These are phyloP conservation scores for Epinephelus awoara DNA, from an alignment of 2,797 vertebrate species.

Conservation along the genomic window DNA sequence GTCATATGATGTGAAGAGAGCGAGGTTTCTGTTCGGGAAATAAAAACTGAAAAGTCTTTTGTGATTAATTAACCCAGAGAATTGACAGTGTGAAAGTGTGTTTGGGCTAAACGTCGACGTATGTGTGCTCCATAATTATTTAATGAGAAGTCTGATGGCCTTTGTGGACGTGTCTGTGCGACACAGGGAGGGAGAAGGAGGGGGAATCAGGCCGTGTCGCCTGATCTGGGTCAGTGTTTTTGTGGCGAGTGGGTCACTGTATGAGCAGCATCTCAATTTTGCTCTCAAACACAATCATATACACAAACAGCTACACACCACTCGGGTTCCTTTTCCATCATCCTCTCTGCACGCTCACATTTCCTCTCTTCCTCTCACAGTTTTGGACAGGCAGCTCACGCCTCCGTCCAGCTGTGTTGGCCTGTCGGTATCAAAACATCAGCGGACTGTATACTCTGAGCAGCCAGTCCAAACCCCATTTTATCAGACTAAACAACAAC, in stretches of 20 bases:
- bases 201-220: constrained; percentile 3
- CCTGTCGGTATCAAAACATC: constrained; percentile 30
- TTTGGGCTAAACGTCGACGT: constrained; percentile 32
- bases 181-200: neutral
- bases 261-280: constrained; percentile 13
- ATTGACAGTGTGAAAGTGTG: constrained; percentile 33
- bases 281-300: constrained; percentile 30
- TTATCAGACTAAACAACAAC: neutral
- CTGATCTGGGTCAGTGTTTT: constrained; percentile 35
- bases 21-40: constrained; percentile 15
- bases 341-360: constrained; percentile 22
- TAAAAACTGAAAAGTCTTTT: constrained; percentile 16
- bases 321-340: constrained; percentile 26
- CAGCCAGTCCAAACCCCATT: neutral
- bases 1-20: neutral
- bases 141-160: constrained; percentile 25
- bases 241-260: constrained; percentile 3
- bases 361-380: constrained; percentile 35
- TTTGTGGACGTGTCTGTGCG: constrained; percentile 21
- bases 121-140: constrained; percentile 28
- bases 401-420: constrained; percentile 46
- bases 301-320: neutral
- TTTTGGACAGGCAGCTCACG: constrained; percentile 9
- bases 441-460: neutral
- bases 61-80: constrained; percentile 18